These are phyloP conservation scores for Datnioides undecimradiatus DNA, from an alignment of 2,113 vertebrate genomes.

Conservation along the genomic window DNA sequence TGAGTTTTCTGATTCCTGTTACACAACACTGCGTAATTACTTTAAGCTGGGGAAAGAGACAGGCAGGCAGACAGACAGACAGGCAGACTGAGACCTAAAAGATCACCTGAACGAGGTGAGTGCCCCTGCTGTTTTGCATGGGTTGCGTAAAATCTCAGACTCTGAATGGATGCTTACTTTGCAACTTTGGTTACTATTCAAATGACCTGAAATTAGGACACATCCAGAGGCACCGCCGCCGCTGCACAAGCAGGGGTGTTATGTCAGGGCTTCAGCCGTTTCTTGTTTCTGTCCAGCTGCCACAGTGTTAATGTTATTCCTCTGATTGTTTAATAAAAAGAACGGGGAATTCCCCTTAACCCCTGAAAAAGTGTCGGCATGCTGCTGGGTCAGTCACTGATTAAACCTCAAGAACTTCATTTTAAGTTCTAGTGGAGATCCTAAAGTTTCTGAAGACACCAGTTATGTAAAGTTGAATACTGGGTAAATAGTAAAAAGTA, in stretches of 20 bases:
- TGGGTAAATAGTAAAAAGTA: no score
- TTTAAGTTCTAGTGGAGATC: no score
- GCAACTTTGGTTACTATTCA: constrained; percentile 77
- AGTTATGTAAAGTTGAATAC: neutral
- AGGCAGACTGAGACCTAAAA: neutral
- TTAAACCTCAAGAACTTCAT: neutral
- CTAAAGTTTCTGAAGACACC: neutral
- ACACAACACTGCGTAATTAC: constrained; percentile 5
- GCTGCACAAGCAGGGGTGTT: neutral
- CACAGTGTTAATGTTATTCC: neutral
- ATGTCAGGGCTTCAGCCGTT: neutral
- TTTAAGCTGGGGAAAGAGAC: neutral
- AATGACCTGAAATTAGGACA: constrained; percentile 67
- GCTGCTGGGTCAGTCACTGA: neutral
- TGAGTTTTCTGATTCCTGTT: constrained; percentile 27
- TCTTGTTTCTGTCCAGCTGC: neutral
- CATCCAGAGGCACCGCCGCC: neutral
- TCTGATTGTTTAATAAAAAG: neutral
- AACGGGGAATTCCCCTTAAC: neutral
- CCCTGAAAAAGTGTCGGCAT: neutral
- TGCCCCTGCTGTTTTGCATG: constrained; percentile 75
- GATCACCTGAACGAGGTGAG: constrained; percentile 27
- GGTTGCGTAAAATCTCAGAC: constrained; percentile 57
- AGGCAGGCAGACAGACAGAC: neutral
- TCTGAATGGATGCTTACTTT: constrained; percentile 59